Evolutionary conservation across 2,113 vertebrate species (phyloP), one percentile per base, ranked within the genome.

Genomic region (Peromyscus californicus): DNA sequence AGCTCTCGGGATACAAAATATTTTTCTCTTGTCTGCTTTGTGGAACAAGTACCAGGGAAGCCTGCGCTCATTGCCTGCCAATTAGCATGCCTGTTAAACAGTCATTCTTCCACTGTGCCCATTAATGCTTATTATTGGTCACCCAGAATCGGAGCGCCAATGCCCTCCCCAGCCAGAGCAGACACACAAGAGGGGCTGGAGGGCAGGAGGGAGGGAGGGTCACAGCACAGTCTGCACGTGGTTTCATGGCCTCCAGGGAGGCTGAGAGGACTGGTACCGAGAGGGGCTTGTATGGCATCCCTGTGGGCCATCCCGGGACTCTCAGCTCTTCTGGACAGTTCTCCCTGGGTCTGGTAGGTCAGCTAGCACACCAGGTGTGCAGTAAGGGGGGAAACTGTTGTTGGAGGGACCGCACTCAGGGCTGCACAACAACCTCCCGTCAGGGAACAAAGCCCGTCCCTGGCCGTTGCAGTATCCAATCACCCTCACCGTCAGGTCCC

Each of bases 1-100:
- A 94, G 79, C 85, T 75, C 80, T 90, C 21, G 42, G 39, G 31
- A 8, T 19, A 89, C 85, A 90, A 94, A 96, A 92, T 94, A 87
- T 89, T 96, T 72, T 59, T 31, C 92, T 82, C 39, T 48, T 93
- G 79, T 89, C 76, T 70, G 72, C 17, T 82, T 76, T 61, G 42
- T 57, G 2, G 65, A 75, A 19, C 7, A 12, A 85, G 76, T 0
- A 12, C 36, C 6, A 33, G 84, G 54, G 39, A 95, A 89, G 33
- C 89, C 39, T 51, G 51, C 0, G 0, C 12, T 70, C 70, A 31
- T 31, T 15, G 33, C 59, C 69, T 69, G 79, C 75, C 92, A 79
- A 6, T 76, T 45, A 29, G 4, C 1, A 26, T 15, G 1, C 31
- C 82, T 75, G 21, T 80, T 48, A 94, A 96, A 57, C 0, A 88